Base-by-base conservation (phyloP, 2,797 vertebrate species). In the Poecilia picta region DNA sequence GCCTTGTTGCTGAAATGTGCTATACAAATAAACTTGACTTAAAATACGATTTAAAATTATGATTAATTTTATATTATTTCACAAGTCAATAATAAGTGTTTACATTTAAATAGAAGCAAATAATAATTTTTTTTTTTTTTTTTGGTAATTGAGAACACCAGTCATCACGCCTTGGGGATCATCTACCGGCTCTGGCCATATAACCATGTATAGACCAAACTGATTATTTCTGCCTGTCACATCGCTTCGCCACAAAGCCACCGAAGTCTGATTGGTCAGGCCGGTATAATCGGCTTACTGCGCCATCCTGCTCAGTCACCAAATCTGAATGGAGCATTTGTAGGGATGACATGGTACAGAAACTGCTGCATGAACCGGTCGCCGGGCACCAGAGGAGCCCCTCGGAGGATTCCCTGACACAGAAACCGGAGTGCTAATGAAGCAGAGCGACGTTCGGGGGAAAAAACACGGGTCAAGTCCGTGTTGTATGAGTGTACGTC, bases 181-280 rank as follows among this genome's bases (percentile, higher is more conserved):
- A 23, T 20, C 8, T 23, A 23, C 18, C 4, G 20, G 18, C 20
- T 39, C 33, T 36, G 23, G 20, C 64, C 36, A 85, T 91, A 85
- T 85, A 76, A 73, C 79, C 45, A 6, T 13, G 11, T 81, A 80
- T 77, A 80, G 79, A 85, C 76, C 70, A 87, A 91, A 93, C 78
- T 55, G 85, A 93, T 94, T 90, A 80, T 82, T 81, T 84, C 75
- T 73, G 78, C 83, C 82, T 85, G 86, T 68, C 85, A 80, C 81
- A 79, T 81, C 84, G 57, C 81, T 74, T 78, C 13, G n/a, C 79
- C 87, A 71, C 81, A 83, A 78, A 80, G 81, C 77, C 77, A 76
- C 83, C 75, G 75, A 80, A 43, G 82, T 73, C 77, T 89, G 73
- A 25, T 33, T 73, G 59, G 89, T 72, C 79, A 73, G 82, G 83